phyloP scores from a whole-genome alignment of 2,113 vertebrate species.

The Rhizomys pruinosus region DNA sequence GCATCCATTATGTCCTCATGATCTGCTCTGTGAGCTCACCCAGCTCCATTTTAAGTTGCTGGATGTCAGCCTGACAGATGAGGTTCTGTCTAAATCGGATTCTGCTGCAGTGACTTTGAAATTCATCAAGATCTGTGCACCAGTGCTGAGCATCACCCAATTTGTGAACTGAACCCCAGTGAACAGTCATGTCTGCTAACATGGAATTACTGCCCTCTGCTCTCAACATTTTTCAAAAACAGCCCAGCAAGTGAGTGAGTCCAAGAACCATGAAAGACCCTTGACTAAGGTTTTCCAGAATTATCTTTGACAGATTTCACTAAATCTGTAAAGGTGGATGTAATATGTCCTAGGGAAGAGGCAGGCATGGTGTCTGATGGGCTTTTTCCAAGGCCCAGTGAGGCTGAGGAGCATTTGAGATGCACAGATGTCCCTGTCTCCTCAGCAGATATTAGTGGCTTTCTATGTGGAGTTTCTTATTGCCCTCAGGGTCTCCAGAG shows the following conservation, averaged over 20 bases:
- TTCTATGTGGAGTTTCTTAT: background rate
- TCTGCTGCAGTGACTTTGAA: conserved; percentile 62
- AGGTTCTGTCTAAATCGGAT: conserved; percentile 58
- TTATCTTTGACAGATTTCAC: background rate
- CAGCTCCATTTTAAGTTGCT: conserved; percentile 16
- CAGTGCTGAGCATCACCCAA: conserved; percentile 35
- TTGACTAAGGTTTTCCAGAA: conserved; percentile 28
- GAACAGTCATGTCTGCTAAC: conserved; percentile 33
- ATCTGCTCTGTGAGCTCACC: conserved; percentile 27
- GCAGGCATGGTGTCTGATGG: background rate
- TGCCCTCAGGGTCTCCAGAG: background rate
- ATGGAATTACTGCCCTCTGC: conserved; percentile 36
- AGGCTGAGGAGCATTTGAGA: background rate
- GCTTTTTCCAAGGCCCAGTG: background rate
- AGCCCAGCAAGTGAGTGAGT: conserved; percentile 27
- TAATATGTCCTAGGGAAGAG: too few species aligned
- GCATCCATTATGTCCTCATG: conserved; percentile 37
- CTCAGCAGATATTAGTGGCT: background rate
- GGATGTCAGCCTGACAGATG: conserved; percentile 64
- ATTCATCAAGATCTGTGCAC: conserved; percentile 67
- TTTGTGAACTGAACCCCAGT: conserved; percentile 51
- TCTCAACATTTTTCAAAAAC: conserved; percentile 57
- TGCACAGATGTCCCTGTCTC: background rate
- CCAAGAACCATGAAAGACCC: background rate
- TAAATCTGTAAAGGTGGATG: background rate